Conservation (phyloP, 2,113 vertebrate species). For the Melanocharis versteri region DNA sequence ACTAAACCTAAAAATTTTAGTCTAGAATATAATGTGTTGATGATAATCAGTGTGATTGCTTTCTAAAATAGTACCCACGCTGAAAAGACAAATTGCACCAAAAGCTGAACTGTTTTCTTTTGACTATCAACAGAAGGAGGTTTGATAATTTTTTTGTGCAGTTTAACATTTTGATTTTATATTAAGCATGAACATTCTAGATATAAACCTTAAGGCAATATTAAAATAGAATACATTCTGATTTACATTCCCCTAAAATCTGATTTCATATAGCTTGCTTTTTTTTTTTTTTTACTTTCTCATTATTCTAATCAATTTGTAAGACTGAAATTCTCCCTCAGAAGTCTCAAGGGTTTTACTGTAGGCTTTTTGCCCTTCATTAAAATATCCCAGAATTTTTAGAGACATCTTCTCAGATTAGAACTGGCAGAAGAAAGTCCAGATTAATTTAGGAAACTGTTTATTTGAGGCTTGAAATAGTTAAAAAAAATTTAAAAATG, state of each 20-base stretch:
- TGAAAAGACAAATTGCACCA: neutral
- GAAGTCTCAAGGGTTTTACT: neutral
- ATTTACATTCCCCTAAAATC: neutral
- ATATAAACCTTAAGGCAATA: neutral
- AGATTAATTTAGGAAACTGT: neutral
- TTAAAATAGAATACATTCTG: neutral
- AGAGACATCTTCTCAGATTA: neutral
- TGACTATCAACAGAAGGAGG: neutral
- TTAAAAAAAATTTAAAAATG: too few species aligned
- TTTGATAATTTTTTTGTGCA: neutral
- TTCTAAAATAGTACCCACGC: neutral
- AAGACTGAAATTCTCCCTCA: neutral
- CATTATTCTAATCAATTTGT: neutral
- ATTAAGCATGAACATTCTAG: neutral
- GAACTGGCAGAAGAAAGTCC: neutral
- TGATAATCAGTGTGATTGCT: neutral
- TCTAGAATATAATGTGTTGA: neutral
- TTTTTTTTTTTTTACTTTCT: neutral
- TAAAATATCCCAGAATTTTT: neutral
- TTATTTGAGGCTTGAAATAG: neutral
- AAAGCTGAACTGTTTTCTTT: neutral
- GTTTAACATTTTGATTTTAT: neutral
- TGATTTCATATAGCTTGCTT: neutral
- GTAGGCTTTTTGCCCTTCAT: neutral
- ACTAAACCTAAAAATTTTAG: neutral